A percentile compares a stretch with the other conserved stretches of the same genome.
These are phyloP conservation scores for Cremastinae sp. DNA, from an alignment of 2,888 invertebrate species.

Conservation along the genomic window DNA sequence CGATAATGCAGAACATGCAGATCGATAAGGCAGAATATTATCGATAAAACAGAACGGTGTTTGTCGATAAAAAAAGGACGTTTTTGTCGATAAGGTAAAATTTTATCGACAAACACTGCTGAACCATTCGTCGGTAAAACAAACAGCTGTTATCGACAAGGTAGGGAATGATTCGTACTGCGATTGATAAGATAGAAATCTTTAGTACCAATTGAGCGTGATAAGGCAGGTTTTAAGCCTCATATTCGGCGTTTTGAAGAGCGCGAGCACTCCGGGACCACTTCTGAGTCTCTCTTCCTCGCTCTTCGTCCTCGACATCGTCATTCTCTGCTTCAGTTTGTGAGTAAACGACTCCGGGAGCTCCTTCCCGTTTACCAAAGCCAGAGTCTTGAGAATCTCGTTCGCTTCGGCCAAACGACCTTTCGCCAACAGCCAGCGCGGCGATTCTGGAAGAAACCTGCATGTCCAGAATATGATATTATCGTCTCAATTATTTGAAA, in stretches of 20 bases:
- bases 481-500: conserved; percentile 18
- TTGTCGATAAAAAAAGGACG: no score
- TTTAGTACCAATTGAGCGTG: conserved; percentile 88
- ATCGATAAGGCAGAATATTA: no score
- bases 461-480: conserved; percentile 55
- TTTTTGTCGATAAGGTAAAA: no score
- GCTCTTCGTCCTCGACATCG: conserved; percentile 83
- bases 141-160: no score
- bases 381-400: conserved; percentile 88
- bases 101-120: no score
- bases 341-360: conserved; percentile 88
- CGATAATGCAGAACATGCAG: no score
- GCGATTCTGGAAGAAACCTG: conserved; percentile 93
- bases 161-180: no score
- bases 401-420: conserved; percentile 91
- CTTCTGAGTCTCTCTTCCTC: conserved; percentile 80
- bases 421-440: conserved; percentile 93
- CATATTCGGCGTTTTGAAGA: conserved; percentile 93
- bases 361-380: conserved; percentile 88
- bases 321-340: conserved; percentile 88
- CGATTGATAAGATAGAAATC: not conserved
- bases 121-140: no score
- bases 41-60: no score
- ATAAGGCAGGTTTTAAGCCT: conserved; percentile 92
- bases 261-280: conserved; percentile 83